These are phyloP conservation scores for Nomada lathburiana DNA, from an alignment of 2,888 invertebrate species.

Conservation along the genomic window DNA sequence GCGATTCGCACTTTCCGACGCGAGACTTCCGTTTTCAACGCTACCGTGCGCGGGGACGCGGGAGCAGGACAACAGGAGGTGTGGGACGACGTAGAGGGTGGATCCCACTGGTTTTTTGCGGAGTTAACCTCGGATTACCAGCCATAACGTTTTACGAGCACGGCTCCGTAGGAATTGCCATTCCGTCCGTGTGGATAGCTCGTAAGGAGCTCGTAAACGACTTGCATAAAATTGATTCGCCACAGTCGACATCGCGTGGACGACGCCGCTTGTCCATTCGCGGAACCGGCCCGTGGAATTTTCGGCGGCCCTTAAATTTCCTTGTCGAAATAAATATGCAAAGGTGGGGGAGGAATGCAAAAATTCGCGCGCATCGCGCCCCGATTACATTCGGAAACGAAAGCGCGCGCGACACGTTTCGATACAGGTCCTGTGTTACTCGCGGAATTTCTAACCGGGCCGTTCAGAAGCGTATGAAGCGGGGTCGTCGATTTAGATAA, in stretches of 20 bases:
- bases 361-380: conserved; percentile 7
- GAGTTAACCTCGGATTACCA: conserved; percentile 67
- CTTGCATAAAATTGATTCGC: conserved; percentile 77
- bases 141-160: conserved; percentile 68
- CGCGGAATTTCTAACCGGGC: neutral
- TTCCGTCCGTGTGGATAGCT: conserved; percentile 56
- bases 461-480: conserved; percentile 13
- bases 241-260: conserved; percentile 56
- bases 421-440: neutral
- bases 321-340: conserved; percentile 23
- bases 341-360: conserved; percentile 17
- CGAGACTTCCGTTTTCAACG: conserved; percentile 24
- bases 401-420: neutral
- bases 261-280: conserved; percentile 19
- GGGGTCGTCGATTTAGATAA: conserved; percentile 28
- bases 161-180: conserved; percentile 60
- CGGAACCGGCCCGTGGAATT: conserved; percentile 48
- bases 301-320: conserved; percentile 17
- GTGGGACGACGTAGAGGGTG: conserved; percentile 8
- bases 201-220: conserved; percentile 77
- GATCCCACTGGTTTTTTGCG: conserved; percentile 59
- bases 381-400: neutral
- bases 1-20: conserved; percentile 19
- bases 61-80: neutral
- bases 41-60: neutral